These are phyloP conservation scores for Heliconius congener DNA, from an alignment of 1,140 invertebrate species.

Conservation along the genomic window DNA sequence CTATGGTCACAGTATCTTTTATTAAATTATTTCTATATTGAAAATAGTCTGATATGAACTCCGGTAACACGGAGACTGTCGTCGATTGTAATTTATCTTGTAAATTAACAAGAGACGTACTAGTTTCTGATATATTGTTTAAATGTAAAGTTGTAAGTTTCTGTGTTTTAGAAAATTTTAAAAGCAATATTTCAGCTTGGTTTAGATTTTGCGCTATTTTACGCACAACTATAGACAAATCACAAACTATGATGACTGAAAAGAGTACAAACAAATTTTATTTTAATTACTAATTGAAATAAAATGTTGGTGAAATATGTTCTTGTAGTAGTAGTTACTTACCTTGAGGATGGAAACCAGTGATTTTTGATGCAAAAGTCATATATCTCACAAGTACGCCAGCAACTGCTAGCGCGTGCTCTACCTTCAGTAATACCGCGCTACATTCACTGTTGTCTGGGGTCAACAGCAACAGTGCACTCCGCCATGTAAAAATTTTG, in stretches of 20 bases:
- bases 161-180: constrained; percentile 1
- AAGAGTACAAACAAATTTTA: neutral
- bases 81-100: constrained; percentile 1
- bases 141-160: neutral
- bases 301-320: neutral
- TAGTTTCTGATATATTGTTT: neutral
- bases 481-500: constrained; percentile 45
- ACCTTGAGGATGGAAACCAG: constrained; percentile 48
- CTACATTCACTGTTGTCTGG: constrained; percentile 39
- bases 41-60: constrained; percentile 19
- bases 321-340: neutral
- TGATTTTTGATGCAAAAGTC: constrained; percentile 17
- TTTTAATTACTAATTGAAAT: neutral
- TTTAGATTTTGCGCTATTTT: constrained; percentile 4
- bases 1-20: neutral
- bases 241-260: constrained; percentile 33
- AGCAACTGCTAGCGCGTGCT: constrained; percentile 41
- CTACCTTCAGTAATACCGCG: constrained; percentile 37
- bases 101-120: neutral
- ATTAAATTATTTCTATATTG: constrained; percentile 6
- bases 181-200: constrained; percentile 15
- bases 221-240: constrained; percentile 7
- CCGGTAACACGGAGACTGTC: neutral
- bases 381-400: constrained; percentile 44
- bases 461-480: constrained; percentile 42